These are phyloP conservation scores for Phalacrocorax aristotelis DNA, from an alignment of 2,113 vertebrate species.

Conservation along the genomic window DNA sequence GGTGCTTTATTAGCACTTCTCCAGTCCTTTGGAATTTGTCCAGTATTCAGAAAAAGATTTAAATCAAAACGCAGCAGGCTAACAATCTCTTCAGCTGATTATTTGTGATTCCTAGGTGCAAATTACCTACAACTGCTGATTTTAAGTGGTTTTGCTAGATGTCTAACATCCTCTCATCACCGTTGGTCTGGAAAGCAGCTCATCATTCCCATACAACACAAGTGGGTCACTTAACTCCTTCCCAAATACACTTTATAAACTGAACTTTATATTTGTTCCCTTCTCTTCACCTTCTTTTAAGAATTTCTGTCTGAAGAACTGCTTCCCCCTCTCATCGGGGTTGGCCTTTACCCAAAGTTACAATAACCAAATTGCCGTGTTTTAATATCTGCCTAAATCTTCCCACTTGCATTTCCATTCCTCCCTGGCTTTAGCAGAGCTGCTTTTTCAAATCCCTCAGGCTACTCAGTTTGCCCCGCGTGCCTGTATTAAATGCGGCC, in stretches of 20 bases:
- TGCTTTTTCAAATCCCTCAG: background rate
- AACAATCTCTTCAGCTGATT: background rate
- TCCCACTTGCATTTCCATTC: background rate
- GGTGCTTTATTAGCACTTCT: background rate
- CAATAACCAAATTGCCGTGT: accelerated
- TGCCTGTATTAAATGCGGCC: background rate
- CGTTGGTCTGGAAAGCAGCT: background rate
- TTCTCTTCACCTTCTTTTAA: background rate
- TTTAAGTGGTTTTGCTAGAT: background rate
- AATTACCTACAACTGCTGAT: background rate
- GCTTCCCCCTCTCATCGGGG: background rate
- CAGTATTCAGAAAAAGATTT: background rate
- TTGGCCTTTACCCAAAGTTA: background rate
- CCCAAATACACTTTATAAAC: background rate
- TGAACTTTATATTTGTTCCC: background rate
- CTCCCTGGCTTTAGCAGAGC: background rate
- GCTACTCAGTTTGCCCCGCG: accelerated
- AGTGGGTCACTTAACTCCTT: background rate
- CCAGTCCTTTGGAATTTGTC: background rate
- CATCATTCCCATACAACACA: background rate
- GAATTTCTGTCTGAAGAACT: background rate
- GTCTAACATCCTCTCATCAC: background rate
- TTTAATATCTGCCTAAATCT: background rate
- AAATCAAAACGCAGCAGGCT: background rate
- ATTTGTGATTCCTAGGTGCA: background rate